Base-by-base conservation (phyloP, 2,888 invertebrate genomes). In the Rosalia funebris region DNA sequence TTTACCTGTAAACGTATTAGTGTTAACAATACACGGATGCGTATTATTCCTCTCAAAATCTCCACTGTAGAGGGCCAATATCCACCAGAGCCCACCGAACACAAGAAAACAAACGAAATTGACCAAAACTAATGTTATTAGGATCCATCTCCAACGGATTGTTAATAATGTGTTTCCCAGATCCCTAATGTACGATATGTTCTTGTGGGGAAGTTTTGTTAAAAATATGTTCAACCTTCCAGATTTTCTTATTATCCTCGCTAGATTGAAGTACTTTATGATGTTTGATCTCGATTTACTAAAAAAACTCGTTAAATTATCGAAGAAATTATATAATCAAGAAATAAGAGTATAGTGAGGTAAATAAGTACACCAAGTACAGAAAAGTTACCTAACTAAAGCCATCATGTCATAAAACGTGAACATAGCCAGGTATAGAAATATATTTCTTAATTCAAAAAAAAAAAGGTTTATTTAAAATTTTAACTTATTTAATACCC, bases 121-220 rank as follows among this genome's bases (percentile, higher is more conserved):
- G 0, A 77, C 77, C 31, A 76, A 19, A 57, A 72, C 70, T 12
- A 78, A 53, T 15, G 75, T 71, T 0, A 89, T 75, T 1, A 91
- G 80, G 1, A 90, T 86, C 83, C 87, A 89, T 9, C 90, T 83
- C 92, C 92, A 93, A 77, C 88, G 86, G 65, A 89, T 86, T 79
- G 91, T 91, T 31, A 92, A 86, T 79, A 88, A 73, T 0, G 87
- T 87, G 12, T 87, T 87, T 75, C 87, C 88, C 39, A 87, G 77
- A 74, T 88, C 88, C 63, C 57, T 84, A 79, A 77, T 65, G 66
- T 76, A 79, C 1, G 65, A 63, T 25, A 73, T 58, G 47, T 71
- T 68, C 62, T 77, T 79, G 25, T 75, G 53, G 14, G 74, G 74
- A 1, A 73, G 62, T 60, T 74, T 65, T 1, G 59, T 68, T 11